Base-by-base conservation (phyloP, 2,113 vertebrate species). In the Tapirus terrestris region DNA sequence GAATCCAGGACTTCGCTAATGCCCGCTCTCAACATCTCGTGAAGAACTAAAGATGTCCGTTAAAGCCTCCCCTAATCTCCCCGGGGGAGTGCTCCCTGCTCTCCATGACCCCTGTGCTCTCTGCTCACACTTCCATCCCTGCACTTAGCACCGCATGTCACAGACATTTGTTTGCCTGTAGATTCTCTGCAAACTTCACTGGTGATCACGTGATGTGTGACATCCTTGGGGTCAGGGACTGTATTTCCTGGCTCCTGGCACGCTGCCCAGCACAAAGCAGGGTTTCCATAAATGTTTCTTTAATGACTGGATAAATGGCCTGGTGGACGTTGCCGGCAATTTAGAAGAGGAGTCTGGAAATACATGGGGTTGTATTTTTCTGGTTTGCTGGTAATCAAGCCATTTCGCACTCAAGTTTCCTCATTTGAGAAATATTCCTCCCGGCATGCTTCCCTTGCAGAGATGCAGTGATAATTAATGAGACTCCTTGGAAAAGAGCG, bases 391-490 rank as follows among this genome's bases (percentile, higher is more conserved):
- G 75, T 81, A 79, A 93, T 63, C 75, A 84, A 77, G 75, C 75
- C 70, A 61, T 72, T 93, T 96, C 88, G 67, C n/a, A 81, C 72
- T 81, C 77, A 33, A 33, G 68, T 88, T 72, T 95, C 63, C 82
- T 95, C 83, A 45, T 75, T 65, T 65, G 79, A 96, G 92, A 75
- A 80, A 39, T 51, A 23, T 18, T 45, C 72, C 27, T 93, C 73
- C 72, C 82, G 18, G 31, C 27, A 16, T 25, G 10, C 43, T 91
- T 73, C 9, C 56, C 86, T 97, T 81, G 68, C 63, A 68, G 92
- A 94, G 89, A 87, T 60, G 83, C 91, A 67, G 82, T 76, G 89
- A 80, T 96, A 91, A 96, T 96, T 93, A 96, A 89, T 77, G 81
- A 94, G 89, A 60, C 85, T 95, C 83, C 75, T 91, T 84, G 87